Base-by-base conservation (phyloP, 2,888 invertebrate species). In the Saturnia japonica region DNA sequence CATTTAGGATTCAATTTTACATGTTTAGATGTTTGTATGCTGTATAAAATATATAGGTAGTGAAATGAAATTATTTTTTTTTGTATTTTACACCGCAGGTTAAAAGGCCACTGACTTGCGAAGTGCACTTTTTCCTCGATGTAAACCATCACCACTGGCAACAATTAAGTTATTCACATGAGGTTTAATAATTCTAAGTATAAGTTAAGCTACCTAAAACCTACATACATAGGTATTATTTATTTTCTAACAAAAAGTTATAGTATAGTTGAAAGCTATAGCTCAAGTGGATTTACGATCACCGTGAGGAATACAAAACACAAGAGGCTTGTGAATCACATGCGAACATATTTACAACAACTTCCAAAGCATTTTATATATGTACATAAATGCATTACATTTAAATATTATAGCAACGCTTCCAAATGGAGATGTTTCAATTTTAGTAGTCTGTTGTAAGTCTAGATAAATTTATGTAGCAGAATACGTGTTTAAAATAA, bases 311-410 rank as follows among this genome's bases (percentile, higher is more conserved):
- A 45, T 47, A 64, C 34, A 62, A 40, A 69, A 34, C 34, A 34
- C 34, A 67, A 70, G 42, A 67, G 54, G 34, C 57, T 73, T 79
- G 79, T 77, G 78, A 79, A 78, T 79, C 80, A 82, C 78, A 76
- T 77, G 80, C 79, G 76, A 74, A 75, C 74, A 75, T 73, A 74
- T 74, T 73, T 72, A 73, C 75, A 70, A 60, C 75, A 72, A 76
- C 72, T 73, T 78, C 77, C 74, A 79, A 78, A 75, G 75, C 71
- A 74, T 66, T 71, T 72, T 70, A 77, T 76, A 70, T 72, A 74
- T 73, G 77, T 22, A 54, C 54, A 54, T 54, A 54, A 22, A 54
- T 54, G 9, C 54, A 54, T 54, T 54, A 54, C n/a, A 54, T 22
- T 54, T 54, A n/a, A 54, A 43, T 43, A 14, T 43, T 43, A 14